Conservation (phyloP, 2,888 invertebrate species). For the Lasius fuliginosus region DNA sequence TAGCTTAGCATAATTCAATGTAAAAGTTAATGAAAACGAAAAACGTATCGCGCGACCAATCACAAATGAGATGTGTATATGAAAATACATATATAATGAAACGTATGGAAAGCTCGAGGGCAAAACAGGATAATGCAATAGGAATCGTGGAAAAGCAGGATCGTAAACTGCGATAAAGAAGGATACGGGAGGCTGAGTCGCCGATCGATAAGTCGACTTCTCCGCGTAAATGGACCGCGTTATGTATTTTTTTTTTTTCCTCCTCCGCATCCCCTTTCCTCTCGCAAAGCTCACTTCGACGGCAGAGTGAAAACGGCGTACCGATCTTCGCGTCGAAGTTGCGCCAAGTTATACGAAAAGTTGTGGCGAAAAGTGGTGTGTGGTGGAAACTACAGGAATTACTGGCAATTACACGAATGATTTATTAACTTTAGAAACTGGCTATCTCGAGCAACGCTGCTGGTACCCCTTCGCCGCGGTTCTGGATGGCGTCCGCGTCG, state of each 20-base stretch:
- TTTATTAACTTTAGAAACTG: constrained; percentile 74
- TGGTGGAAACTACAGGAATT: constrained; percentile 70
- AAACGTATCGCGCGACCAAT: constrained; percentile 24
- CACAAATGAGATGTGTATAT: constrained; percentile 16
- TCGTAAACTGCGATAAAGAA: constrained; percentile 59
- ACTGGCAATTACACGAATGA: constrained; percentile 74
- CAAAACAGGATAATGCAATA: constrained; percentile 45
- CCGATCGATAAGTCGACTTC: constrained; percentile 52
- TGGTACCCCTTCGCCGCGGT: constrained; percentile 40
- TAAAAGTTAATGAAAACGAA: constrained; percentile 16
- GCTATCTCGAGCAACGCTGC: constrained; percentile 63
- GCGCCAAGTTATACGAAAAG: constrained; percentile 73
- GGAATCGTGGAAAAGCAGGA: constrained; percentile 49
- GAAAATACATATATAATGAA: constrained; percentile 32
- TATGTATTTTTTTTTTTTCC: constrained; percentile 44
- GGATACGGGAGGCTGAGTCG: constrained; percentile 33
- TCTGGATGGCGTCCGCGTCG: constrained; percentile 48
- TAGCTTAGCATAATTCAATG: background rate
- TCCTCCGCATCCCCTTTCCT: constrained; percentile 28
- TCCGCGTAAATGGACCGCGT: constrained; percentile 40
- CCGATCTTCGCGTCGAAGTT: constrained; percentile 68
- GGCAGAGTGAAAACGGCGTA: constrained; percentile 57
- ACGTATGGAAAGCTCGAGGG: background rate
- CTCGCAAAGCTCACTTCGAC: constrained; percentile 58
- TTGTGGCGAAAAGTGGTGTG: constrained; percentile 64